Conservation (phyloP, 2,888 invertebrate species). For the Morinoia aosen region DNA sequence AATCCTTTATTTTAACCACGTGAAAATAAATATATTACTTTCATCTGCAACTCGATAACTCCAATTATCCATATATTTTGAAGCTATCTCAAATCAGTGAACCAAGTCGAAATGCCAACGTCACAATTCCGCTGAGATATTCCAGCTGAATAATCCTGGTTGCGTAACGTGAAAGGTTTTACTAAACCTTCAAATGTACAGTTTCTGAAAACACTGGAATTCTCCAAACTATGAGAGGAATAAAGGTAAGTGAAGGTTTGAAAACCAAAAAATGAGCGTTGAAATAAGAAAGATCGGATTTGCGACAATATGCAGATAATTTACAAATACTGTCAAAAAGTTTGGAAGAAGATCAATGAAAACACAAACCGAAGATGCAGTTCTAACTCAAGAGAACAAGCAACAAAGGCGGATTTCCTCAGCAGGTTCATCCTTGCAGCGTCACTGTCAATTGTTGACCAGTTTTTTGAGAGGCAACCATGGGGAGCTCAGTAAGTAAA, state of each 20-base stretch:
- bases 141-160: neutral
- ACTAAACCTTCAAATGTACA: neutral
- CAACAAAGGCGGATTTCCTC: neutral
- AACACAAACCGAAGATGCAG: neutral
- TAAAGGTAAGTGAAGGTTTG: neutral
- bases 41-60: neutral
- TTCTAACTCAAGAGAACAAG: neutral
- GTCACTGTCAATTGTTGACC: neutral
- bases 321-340: neutral
- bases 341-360: neutral
- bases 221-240: neutral
- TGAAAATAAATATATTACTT: neutral
- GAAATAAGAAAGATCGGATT: neutral
- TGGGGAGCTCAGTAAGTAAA: conserved; percentile 3
- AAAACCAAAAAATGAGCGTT: neutral
- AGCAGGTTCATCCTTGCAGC: neutral
- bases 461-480: neutral
- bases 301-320: neutral
- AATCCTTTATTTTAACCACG: no score
- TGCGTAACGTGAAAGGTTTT: neutral
- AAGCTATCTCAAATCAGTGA: neutral
- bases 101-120: neutral
- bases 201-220: neutral
- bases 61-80: neutral
- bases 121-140: neutral